Percentiles rank a stretch among this genome's conserved stretches.
Evolutionary conservation across 2,113 vertebrate genomes (phyloP).

Genomic region (Hemichromis elongatus): DNA sequence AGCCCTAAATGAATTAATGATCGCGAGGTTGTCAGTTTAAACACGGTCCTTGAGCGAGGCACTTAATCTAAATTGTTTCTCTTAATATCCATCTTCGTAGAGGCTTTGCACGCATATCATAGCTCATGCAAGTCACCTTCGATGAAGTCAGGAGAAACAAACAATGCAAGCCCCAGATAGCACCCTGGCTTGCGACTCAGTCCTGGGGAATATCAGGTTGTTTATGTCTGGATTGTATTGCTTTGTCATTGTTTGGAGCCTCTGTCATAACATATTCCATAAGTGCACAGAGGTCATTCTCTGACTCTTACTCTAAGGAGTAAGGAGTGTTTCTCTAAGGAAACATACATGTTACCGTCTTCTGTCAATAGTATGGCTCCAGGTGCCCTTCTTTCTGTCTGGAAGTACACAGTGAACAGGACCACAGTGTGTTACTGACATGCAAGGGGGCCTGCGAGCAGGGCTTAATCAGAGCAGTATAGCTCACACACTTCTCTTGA

Average conservation of each 20-base stretch:
- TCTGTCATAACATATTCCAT: not conserved
- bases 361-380: conserved; percentile 11
- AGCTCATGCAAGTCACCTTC: conserved; percentile 56
- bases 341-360: conserved; percentile 1
- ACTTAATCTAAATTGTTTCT: conserved; percentile 62
- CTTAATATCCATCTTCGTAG: conserved; percentile 68
- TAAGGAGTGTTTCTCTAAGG: not conserved
- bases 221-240: conserved; percentile 26
- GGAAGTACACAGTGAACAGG: conserved; percentile 19
- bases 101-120: conserved; percentile 45
- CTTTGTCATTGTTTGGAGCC: conserved; percentile 33
- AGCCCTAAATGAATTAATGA: conserved; percentile 67
- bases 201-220: conserved; percentile 28
- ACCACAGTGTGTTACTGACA: not conserved
- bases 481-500: conserved; percentile 31
- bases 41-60: conserved; percentile 59
- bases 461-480: conserved; percentile 44
- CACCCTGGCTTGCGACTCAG: not conserved
- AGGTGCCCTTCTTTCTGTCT: conserved; percentile 1
- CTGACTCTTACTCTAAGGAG: not conserved
- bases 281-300: not conserved
- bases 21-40: conserved; percentile 58
- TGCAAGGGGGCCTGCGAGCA: conserved; percentile 3
- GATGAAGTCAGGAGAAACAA: conserved; percentile 43
- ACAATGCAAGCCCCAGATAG: conserved; percentile 13